A percentile compares a stretch with the other conserved stretches of the same genome.
Conservation (phyloP, 1,140 invertebrate genomes). For the Agrypnia vestita region DNA sequence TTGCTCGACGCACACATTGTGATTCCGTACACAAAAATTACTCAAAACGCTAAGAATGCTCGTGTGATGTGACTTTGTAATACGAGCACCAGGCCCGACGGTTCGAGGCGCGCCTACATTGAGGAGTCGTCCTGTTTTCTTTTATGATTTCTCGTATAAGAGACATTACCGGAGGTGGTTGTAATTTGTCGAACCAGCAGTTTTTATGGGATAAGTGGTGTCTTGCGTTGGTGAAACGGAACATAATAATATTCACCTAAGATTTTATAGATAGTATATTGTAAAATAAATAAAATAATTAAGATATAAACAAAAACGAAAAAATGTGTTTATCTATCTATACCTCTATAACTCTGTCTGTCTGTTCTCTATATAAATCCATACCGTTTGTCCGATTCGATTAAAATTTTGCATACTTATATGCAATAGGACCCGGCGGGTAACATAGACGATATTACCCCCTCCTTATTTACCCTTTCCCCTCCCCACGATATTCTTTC, state of each 20-base stretch:
- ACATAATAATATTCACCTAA: not conserved
- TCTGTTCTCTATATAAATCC: no score
- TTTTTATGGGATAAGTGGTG: slow-evolving; percentile 29
- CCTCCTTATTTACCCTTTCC: no score
- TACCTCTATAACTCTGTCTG: no score
- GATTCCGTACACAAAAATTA: not conserved
- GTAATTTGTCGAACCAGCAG: slow-evolving; percentile 6
- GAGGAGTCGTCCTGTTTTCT: slow-evolving; percentile 12
- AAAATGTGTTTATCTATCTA: no score
- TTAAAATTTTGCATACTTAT: no score
- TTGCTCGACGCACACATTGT: not conserved
- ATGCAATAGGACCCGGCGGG: no score
- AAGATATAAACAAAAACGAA: no score
- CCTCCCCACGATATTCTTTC: no score
- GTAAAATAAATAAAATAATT: no score
- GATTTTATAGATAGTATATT: no score
- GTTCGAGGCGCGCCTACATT: not conserved
- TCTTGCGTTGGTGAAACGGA: not conserved
- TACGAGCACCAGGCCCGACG: not conserved
- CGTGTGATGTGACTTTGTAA: not conserved
- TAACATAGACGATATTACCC: no score
- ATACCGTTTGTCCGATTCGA: no score
- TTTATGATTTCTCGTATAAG: not conserved
- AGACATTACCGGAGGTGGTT: slow-evolving; percentile 6
- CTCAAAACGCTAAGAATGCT: not conserved